These are phyloP conservation scores for Silurus asotus DNA, from an alignment of 2,113 vertebrate species.

Conservation along the genomic window DNA sequence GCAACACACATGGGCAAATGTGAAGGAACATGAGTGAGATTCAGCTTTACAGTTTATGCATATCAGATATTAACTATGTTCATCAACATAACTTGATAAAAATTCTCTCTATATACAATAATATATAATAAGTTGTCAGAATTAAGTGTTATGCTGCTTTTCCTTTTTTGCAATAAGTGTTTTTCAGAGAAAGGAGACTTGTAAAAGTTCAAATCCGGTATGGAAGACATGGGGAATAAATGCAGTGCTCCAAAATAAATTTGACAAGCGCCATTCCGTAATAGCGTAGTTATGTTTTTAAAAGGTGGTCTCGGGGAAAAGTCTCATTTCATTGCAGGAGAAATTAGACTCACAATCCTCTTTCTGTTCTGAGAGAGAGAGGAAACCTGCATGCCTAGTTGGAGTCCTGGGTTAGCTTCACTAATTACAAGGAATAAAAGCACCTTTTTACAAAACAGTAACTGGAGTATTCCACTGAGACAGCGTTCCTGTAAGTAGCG, in stretches of 20 bases:
- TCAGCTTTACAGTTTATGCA: not conserved
- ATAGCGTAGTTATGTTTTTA: slow-evolving; percentile 48
- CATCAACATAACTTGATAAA: not conserved
- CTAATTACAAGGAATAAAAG: slow-evolving; percentile 58
- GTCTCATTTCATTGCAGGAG: slow-evolving; percentile 44
- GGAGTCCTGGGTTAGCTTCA: slow-evolving; percentile 51
- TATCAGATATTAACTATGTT: not conserved
- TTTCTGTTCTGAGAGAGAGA: slow-evolving; percentile 48
- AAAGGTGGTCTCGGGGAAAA: slow-evolving; percentile 47
- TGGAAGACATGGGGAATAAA: slow-evolving; percentile 16
- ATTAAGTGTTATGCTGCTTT: not conserved
- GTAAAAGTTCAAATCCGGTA: not conserved
- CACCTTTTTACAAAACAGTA: slow-evolving; percentile 61
- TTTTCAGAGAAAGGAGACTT: slow-evolving; percentile 2
- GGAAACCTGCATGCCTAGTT: slow-evolving; percentile 26
- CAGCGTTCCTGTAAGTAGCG: slow-evolving; percentile 59
- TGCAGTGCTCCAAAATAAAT: slow-evolving; percentile 39
- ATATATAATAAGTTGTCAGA: not conserved
- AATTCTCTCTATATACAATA: not conserved
- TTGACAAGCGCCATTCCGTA: slow-evolving; percentile 47
- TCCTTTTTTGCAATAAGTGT: not conserved
- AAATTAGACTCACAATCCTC: slow-evolving; percentile 41
- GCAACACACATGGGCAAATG: slow-evolving; percentile 30
- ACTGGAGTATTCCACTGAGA: slow-evolving; percentile 60
- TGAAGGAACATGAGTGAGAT: slow-evolving; percentile 21